Evolutionary conservation across 2,888 invertebrate genomes (phyloP), one percentile per base, ranked within the genome.

Genomic region (Silvanus unidentatus): DNA sequence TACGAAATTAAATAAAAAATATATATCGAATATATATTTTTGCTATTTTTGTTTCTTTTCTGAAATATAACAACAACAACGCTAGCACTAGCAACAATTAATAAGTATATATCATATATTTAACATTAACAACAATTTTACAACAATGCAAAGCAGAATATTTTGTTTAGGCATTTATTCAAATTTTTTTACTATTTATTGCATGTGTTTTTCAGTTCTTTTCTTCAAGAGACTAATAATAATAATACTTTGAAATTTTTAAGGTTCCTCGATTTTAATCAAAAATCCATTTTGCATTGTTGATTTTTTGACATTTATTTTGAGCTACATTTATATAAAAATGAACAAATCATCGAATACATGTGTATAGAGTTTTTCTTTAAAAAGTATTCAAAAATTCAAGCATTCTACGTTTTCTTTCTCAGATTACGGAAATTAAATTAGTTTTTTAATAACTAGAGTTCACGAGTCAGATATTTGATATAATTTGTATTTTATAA

Each of bases 81-180:
- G 63, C 69, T 68, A 68, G 62, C 65, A 59, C 65, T 68, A 69
- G 70, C 70, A 71, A 70, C 70, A 69, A 68, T n/a, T n/a, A n/a
- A n/a, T 69, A 67, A 68, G 62, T 65, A 64, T 65, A 65, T 65
- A 62, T 55, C 57, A 56, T 65, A 60, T 64, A 61, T 61, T 58
- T 66, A 70, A 69, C 69, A 67, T 69, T 63, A 66, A 66, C 65
- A 70, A 69, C 66, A 68, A 67, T 57, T 58, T 11, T 37, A 64
- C 67, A 69, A 69, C 69, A 67, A 69, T 68, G 68, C 69, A 68
- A 69, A 69, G 64, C 64, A 65, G 65, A 64, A 50, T 40, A 47
- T 47, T 42, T 6, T 37, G 6, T 39, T 39, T 39, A 39, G 39
- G 16, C 16, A 37, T 30, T 40, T 30, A 40, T 40, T 40, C 16